A percentile compares a stretch with the other conserved stretches of the same genome.
Evolutionary conservation across 2,888 invertebrate genomes (phyloP).

Genomic region (Ophonus ardosiacus): DNA sequence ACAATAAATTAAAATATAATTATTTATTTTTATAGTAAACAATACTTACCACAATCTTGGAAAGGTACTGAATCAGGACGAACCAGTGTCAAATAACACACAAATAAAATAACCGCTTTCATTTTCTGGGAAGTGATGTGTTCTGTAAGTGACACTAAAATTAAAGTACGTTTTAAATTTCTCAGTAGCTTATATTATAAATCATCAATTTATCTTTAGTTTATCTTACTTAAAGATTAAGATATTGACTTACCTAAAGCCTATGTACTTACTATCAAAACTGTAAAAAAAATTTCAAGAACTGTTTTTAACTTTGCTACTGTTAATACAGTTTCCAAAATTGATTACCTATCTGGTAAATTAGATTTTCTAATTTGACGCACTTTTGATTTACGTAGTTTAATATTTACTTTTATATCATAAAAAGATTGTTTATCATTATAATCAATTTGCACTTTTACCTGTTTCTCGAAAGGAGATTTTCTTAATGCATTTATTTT

Average conservation of each 20-base stretch:
- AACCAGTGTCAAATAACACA: constrained; percentile 7
- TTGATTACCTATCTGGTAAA: background rate
- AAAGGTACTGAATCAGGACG: constrained; percentile 64
- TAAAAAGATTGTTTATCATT: background rate
- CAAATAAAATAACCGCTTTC: constrained; percentile 43
- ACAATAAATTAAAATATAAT: background rate
- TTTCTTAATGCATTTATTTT: background rate
- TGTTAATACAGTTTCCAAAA: background rate
- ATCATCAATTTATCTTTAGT: constrained; percentile 16
- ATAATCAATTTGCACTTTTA: background rate
- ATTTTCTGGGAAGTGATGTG: background rate
- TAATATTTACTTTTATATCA: background rate
- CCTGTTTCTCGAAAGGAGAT: background rate
- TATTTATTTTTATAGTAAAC: background rate
- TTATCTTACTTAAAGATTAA: constrained; percentile 16
- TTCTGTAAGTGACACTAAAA: background rate
- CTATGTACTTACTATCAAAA: background rate
- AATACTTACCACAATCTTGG: constrained; percentile 67
- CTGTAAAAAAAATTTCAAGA: background rate
- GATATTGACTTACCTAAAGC: background rate
- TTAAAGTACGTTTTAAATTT: background rate
- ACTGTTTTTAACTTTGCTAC: background rate
- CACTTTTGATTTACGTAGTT: background rate
- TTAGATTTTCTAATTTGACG: too few species aligned
- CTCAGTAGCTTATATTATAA: constrained; percentile 46